Evolutionary conservation across 1,140 invertebrate genomes (phyloP).

Genomic region (Drosophila elegans): DNA sequence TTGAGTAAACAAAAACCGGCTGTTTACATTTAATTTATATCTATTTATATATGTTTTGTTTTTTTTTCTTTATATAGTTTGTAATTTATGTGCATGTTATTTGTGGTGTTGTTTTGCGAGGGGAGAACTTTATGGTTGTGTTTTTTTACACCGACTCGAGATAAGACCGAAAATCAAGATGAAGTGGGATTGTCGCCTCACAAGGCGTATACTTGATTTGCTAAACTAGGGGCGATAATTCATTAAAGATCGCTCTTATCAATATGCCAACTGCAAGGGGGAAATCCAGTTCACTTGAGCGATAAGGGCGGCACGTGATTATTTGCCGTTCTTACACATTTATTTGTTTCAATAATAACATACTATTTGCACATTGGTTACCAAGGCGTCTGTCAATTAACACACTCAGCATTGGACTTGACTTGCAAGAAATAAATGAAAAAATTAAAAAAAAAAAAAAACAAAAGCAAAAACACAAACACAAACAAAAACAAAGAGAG

Average conservation of each 20-base stretch:
- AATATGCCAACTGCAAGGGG: constrained; percentile 8
- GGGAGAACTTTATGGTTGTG: constrained; percentile 32
- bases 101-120: constrained; percentile 37
- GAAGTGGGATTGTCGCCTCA: not conserved
- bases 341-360: constrained; percentile 10
- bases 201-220: constrained; percentile 51
- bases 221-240: constrained; percentile 6
- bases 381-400: constrained; percentile 16
- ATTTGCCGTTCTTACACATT: not conserved
- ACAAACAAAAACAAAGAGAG: too few relatives aligned
- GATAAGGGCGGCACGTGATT: constrained; percentile 46
- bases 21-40: constrained; percentile 16
- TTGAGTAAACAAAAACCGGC: constrained; percentile 4
- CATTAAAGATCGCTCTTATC: constrained; percentile 23
- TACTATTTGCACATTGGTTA: constrained; percentile 10
- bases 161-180: constrained; percentile 1
- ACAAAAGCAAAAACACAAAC: too few relatives aligned
- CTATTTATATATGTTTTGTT: constrained; percentile 14
- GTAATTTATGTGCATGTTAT: constrained; percentile 43
- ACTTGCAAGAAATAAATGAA: not conserved
- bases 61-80: constrained; percentile 19
- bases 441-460: not conserved
- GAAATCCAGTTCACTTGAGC: constrained; percentile 1
- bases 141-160: constrained; percentile 14
- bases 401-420: constrained; percentile 9